Evolutionary conservation across 2,888 invertebrate genomes (phyloP), one percentile per base, ranked within the genome.

Genomic region (Metalampra italica): DNA sequence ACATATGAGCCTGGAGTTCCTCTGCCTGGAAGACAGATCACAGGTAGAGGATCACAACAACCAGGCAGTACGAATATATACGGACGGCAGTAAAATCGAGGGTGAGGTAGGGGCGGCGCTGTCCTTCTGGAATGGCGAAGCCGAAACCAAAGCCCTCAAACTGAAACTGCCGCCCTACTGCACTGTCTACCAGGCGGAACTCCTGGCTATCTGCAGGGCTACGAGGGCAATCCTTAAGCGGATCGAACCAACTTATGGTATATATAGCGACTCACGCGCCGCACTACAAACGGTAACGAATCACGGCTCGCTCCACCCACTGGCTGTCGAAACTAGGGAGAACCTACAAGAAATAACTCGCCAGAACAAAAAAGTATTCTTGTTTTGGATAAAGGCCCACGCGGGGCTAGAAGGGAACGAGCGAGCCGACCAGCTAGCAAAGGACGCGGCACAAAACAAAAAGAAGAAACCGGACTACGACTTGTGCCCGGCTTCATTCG

Each of bases 361-460:
- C 13, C 4, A 3, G 1, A 34, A 40, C 0, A 43, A 43, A 46
- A 22, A 1, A 9, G 3, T 49, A 0, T 0, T 30, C 0, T 34
- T 60, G 3, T 50, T 44, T 41, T 57, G 58, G 59, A 43, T 59
- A 0, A 51, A 47, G n/a, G 56, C 51, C 0, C 58, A 56, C 36
- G 53, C 38, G 0, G 54, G 53, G 1, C 1, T 51, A 8, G 47
- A 34, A 9, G 55, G 53, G 0, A 55, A 55, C 11, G 57, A 54
- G 12, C 11, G 51, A 0, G 57, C 57, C 0, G 55, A 58, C 14
- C 11, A 32, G 4, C 44, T 50, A 0, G 57, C 59, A 0, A 55
- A 55, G 30, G 12, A 36, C 11, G 39, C 50, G 11, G 43, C 43
- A 1, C 38, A 30, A 46, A 46, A 36, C 3, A 1, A 1, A 2